Conservation (phyloP, 2,797 vertebrate genomes). For the Pseudomugil gertrudae region DNA sequence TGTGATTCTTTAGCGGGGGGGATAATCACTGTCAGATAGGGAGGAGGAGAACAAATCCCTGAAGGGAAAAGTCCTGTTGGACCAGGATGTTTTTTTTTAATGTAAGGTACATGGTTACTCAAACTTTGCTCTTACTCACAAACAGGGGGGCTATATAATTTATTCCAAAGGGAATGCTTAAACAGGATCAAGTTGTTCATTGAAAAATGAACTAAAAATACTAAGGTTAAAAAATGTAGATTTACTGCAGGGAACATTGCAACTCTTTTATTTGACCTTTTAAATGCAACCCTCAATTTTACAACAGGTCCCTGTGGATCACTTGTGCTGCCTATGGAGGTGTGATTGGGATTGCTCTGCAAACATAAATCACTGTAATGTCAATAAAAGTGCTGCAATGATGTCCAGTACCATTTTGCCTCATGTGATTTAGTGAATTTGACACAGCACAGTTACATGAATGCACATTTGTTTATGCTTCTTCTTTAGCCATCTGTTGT, state of each 20-base stretch:
- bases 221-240: conserved; percentile 7
- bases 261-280: conserved; percentile 18
- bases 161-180: not conserved
- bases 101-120: conserved; percentile 60
- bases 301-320: conserved; percentile 42
- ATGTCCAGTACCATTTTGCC: conserved; percentile 7
- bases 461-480: not conserved
- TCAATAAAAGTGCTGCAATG: conserved; percentile 23
- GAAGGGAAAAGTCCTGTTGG: conserved; percentile 56
- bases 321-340: conserved; percentile 57
- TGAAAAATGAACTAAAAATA: not conserved
- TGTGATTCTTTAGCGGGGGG: conserved; percentile 59
- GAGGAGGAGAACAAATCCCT: conserved; percentile 52
- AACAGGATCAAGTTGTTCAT: not conserved
- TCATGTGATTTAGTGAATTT: conserved; percentile 2
- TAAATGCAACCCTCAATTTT: conserved; percentile 28
- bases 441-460: not conserved
- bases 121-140: conserved; percentile 21
- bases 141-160: not conserved
- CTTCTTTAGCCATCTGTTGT: conserved; percentile 87
- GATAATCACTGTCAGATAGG: conserved; percentile 69
- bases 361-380: conserved; percentile 47
- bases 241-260: conserved; percentile 7
- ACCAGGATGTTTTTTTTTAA: conserved; percentile 68
- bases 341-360: conserved; percentile 54